phyloP scores from a whole-genome alignment of 1,140 invertebrate species.

The Teleogryllus occipitalis region DNA sequence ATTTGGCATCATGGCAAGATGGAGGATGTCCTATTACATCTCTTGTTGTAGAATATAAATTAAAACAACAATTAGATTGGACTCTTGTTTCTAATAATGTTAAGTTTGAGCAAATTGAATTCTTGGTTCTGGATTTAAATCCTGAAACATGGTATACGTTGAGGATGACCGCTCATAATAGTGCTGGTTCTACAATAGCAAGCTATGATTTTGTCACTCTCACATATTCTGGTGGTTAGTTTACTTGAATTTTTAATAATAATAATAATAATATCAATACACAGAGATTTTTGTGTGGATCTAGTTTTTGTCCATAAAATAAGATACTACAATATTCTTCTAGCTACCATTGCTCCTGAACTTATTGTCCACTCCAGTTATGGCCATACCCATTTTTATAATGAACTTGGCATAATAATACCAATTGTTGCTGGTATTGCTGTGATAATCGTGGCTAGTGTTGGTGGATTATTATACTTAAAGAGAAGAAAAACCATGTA shows the following conservation, averaged over 20 bases:
- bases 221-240: slow-evolving; percentile 37
- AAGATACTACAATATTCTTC: slow-evolving; percentile 4
- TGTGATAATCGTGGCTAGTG: slow-evolving; percentile 11
- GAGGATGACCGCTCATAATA: slow-evolving; percentile 39
- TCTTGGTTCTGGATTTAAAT: slow-evolving; percentile 35
- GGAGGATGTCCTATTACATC: slow-evolving; percentile 44
- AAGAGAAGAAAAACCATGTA: slow-evolving; percentile 13
- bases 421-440: slow-evolving; percentile 30
- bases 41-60: slow-evolving; percentile 36
- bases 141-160: slow-evolving; percentile 37
- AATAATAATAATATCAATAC: not conserved
- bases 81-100: slow-evolving; percentile 27
- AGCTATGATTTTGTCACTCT: slow-evolving; percentile 35
- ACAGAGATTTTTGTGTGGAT: too few species aligned
- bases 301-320: not conserved
- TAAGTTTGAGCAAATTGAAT: slow-evolving; percentile 29
- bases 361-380: slow-evolving; percentile 33
- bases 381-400: slow-evolving; percentile 30
- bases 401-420: slow-evolving; percentile 37
- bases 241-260: not conserved
- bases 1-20: slow-evolving; percentile 40
- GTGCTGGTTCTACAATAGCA: slow-evolving; percentile 32
- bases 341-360: slow-evolving; percentile 35
- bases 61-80: slow-evolving; percentile 12
- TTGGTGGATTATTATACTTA: slow-evolving; percentile 9